Evolutionary conservation across 2,113 vertebrate genomes (phyloP).

Genomic region (Mormoops blainvillei): DNA sequence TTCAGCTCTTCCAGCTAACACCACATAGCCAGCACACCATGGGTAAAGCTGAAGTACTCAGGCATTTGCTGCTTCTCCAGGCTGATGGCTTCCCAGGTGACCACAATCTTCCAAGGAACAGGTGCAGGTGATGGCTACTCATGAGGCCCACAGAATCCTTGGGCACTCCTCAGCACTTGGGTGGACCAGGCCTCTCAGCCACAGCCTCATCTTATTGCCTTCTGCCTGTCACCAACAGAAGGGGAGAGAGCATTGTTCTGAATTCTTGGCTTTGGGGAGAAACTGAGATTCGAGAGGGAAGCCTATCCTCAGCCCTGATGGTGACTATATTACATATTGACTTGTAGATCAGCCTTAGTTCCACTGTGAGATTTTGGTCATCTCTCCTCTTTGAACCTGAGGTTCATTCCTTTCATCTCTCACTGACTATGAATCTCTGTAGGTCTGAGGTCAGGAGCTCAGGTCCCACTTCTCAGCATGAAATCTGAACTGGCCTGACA

Average conservation of each 20-base stretch:
- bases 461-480: not conserved
- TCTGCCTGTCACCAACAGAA: not conserved
- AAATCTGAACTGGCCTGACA: not conserved
- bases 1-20: conserved; percentile 81
- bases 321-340: rapidly evolving
- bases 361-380: not conserved
- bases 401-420: not conserved
- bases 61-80: conserved; percentile 72
- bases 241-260: not conserved
- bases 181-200: not conserved
- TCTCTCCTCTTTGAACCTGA: not conserved
- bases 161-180: not conserved
- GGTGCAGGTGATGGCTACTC: not conserved
- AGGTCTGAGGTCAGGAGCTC: not conserved
- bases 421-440: not conserved
- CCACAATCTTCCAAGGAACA: not conserved
- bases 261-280: not conserved
- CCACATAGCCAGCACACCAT: conserved; percentile 84
- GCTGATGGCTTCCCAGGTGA: conserved; percentile 78
- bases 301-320: not conserved
- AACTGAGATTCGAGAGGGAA: not conserved
- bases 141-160: not conserved
- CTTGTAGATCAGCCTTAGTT: not conserved
- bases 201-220: not conserved
- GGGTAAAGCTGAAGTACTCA: conserved; percentile 86